Percentiles rank a stretch among this genome's conserved stretches.
Conservation (phyloP, 2,113 vertebrate species). For the Rhinichthys klamathensis region DNA sequence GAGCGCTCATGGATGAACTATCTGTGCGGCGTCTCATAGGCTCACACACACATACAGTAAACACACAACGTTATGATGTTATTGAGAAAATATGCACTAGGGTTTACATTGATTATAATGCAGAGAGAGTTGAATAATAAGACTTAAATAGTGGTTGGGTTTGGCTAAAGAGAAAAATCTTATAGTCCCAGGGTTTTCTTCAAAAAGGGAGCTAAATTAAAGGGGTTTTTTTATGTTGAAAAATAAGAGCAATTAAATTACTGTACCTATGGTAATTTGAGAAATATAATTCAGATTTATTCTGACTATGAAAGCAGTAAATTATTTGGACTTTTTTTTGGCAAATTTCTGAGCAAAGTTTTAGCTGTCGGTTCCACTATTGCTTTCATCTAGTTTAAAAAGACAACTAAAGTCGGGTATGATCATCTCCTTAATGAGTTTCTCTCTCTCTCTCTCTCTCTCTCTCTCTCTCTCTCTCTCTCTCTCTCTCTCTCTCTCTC, state of each 20-base stretch:
- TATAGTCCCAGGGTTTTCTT: too few relatives aligned
- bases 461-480: too few relatives aligned
- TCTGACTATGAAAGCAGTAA: too few relatives aligned
- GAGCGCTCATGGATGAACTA: conserved; percentile 18
- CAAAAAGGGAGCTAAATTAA: too few relatives aligned
- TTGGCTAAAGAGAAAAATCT: neutral
- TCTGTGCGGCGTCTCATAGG: neutral
- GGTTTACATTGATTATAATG: too few relatives aligned
- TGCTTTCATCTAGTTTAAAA: neutral
- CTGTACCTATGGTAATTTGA: too few relatives aligned
- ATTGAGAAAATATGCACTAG: neutral
- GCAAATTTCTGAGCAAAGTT: neutral
- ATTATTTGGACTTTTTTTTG: too few relatives aligned
- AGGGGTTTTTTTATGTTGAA: too few relatives aligned
- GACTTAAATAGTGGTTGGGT: neutral
- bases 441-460: too few relatives aligned
- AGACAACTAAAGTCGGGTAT: neutral
- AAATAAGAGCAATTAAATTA: too few relatives aligned
- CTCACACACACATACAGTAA: neutral
- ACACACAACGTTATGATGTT: conserved; percentile 13
- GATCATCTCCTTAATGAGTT: neutral
- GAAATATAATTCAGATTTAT: neutral
- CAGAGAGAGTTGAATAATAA: neutral
- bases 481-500: too few relatives aligned
- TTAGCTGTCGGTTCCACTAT: neutral